Percentiles rank a stretch among this genome's conserved stretches.
Conservation (phyloP, 2,888 invertebrate species). For the Ecliptopera silaceata region DNA sequence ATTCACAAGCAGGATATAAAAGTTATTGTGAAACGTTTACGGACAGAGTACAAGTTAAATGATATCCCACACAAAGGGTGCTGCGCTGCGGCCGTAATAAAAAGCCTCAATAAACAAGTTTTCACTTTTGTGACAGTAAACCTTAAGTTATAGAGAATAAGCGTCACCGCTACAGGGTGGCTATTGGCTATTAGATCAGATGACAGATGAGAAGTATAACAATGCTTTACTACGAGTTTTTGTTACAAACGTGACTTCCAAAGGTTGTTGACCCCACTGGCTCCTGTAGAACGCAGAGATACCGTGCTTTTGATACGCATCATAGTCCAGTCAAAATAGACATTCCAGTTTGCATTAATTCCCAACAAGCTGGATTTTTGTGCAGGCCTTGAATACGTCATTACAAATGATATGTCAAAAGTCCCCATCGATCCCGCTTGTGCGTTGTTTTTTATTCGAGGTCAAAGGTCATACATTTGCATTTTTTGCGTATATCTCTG, state of each 20-base stretch:
- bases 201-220: constrained; percentile 72
- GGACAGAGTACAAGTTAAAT: constrained; percentile 56
- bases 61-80: constrained; percentile 58
- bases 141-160: constrained; percentile 69
- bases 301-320: constrained; percentile 58
- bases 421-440: too few species aligned
- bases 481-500: too few species aligned
- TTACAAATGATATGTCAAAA: too few species aligned
- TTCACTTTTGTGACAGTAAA: constrained; percentile 68
- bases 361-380: too few species aligned
- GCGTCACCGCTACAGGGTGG: constrained; percentile 57
- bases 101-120: constrained; percentile 65
- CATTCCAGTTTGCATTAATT: too few species aligned
- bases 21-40: constrained; percentile 48
- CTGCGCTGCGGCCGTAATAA: constrained; percentile 57
- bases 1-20: constrained; percentile 35
- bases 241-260: constrained; percentile 66
- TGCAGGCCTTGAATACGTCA: too few species aligned
- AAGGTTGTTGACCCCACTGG: constrained; percentile 65
- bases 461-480: too few species aligned
- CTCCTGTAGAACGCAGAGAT: constrained; percentile 62
- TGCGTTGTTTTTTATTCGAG: too few species aligned
- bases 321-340: too few species aligned
- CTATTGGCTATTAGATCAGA: constrained; percentile 69
- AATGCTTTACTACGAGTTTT: constrained; percentile 72